Base-by-base conservation (phyloP, 2,888 invertebrate species). In the Nomada ferruginata region DNA sequence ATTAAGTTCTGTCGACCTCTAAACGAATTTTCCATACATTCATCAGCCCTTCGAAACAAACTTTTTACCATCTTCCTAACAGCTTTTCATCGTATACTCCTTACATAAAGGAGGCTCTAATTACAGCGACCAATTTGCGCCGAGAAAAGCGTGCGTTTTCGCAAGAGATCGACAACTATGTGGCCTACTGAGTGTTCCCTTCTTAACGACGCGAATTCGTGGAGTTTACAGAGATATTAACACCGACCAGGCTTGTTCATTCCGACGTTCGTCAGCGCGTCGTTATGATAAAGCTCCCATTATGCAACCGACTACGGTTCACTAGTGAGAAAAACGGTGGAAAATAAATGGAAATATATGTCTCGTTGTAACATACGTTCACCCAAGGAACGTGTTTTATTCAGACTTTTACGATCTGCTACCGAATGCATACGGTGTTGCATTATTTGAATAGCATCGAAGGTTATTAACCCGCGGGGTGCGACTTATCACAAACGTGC, bases 401-500 rank as follows among this genome's bases (percentile, higher is more conserved):
- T n/a, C 3, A 55, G 42, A 55, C 44, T 59, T 64, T 63, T 71
- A 71, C 50, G 20, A 52, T 2, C 23, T 15, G 64, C 52, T 53
- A 66, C 29, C n/a, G 9, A 20, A 47, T 71, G 15, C 18, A 15
- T 15, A 11, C 18, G 36, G 23, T 23, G 36, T 72, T 59, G 63
- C 68, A 50, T 75, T 60, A 63, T 85, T 85, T 68, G 63, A 52
- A 59, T 73, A 71, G 73, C 74, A 72, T 61, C 55, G 64, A 52
- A 71, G 63, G 73, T 59, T 76, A 60, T 86, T 84, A 74, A 77
- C 72, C 73, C 9, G 29, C 52, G 2, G 23, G 11, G 42, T 29
- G 20, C 15, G 23, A 47, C 53, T 29, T 53, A 47, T 36, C 77
- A 63, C 57, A 13, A 59, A 69, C 60, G 70, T 61, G 76, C 63